Evolutionary conservation across 1,140 invertebrate genomes (phyloP), one percentile per base, ranked within the genome.

Genomic region (Ostrea denselamellosa): DNA sequence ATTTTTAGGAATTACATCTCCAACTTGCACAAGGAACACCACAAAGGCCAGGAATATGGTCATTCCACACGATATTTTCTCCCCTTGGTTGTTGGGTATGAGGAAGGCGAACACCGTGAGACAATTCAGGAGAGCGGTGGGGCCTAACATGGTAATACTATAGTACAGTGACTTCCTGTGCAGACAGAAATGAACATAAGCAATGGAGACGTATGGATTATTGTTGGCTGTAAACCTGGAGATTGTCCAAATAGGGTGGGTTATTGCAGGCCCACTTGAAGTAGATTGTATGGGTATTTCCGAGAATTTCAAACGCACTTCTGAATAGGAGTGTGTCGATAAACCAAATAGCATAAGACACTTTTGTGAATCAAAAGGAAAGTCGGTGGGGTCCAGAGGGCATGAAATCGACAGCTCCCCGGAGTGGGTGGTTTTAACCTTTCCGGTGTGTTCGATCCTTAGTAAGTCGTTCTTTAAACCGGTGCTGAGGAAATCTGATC

Each of bases 1-100:
- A 65, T 87, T 96, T 95, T 52, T 93, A 94, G 95, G 95, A 93
- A 96, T 94, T 83, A 95, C 95, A 88, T 95, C 95, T 5, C 94
- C 94, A 65, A 96, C 95, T 86, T 95, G 95, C 58, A 95, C 90
- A 95, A 96, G 95, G 90, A 96, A 95, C 22, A 96, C 95, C 71
- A 94, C 95, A 90, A 96, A 95, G 0, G 96, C 94, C 4, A 96
- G 90, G 9, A 96, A 92, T 28, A 96, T 95, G 8, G 95, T 95
- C 83, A 96, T 88, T n/a, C 92, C 91, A 77, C 92, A 90, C 0
- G 90, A 90, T 0, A 93, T 85, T 56, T 91, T 92, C 86, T 93
- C 92, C 4, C 92, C 92, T 52, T 90, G 85, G 34, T 91, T 89
- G 25, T 89, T 71, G n/a, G 92, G 92, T 17, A 93, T 86, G 54